Evolutionary conservation across 2,113 vertebrate genomes (phyloP), one percentile per base, ranked within the genome.

Genomic region (Syngnathus typhle): DNA sequence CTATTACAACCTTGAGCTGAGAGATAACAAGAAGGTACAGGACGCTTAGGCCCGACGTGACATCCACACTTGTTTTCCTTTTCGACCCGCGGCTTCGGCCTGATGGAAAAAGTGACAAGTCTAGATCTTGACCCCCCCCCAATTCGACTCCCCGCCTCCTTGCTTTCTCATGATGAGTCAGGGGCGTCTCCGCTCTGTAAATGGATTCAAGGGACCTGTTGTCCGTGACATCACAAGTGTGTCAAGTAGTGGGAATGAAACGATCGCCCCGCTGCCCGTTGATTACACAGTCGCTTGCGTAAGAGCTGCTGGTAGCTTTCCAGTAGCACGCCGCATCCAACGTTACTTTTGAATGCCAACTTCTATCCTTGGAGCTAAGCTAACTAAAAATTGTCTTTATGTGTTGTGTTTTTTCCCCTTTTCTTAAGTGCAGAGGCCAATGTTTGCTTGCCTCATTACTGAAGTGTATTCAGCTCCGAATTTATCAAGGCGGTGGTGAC

Each of bases 1-100:
- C 87, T 93, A 89, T 89, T 93, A 96, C 94, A 94, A 96, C 86
- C 92, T 96, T 36, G 94, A 96, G 44, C 92, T 90, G 73, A 94
- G 92, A 91, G 93, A 43, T 60, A 63, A 47, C 67, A 60, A 65
- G 39, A 56, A 67, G 6, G 54, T 7, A 46, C 69, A 32, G 0
- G 27, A 3, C 27, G 27, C 27, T 32, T 32, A 32, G 85, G 77
- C 76, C 69, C 46, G 59, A 68, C 58, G 78, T 84, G 87, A 89
- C 84, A 89, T 82, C 82, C 84, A 76, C 79, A 75, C 79, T 86
- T 90, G 85, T 86, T 88, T 86, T 89, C 59, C 77, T 82, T 66
- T 78, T 76, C 77, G 72, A 73, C 82, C 67, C 73, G 23, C 67
- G 66, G 72, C 84, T 81, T 81, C 81, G 85, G 69, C 75, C 79